Conservation (phyloP, 2,113 vertebrate genomes). For the Carlito syrichta region DNA sequence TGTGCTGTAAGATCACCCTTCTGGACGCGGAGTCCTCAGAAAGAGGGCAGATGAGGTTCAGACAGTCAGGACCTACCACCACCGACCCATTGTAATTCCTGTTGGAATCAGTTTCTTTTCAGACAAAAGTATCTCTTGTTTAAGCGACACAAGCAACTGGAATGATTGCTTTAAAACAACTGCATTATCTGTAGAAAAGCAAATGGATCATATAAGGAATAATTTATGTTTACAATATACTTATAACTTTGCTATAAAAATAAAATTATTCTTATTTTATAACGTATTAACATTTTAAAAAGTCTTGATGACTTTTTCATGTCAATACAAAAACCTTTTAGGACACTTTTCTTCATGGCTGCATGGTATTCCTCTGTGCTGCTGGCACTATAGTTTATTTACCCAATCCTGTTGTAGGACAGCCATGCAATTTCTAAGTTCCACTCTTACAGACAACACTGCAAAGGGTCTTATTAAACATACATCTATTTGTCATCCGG, state of each 20-base stretch:
- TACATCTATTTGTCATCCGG: no score
- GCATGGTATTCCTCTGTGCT: no score
- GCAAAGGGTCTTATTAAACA: no score
- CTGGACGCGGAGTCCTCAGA: background rate
- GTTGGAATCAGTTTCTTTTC: background rate
- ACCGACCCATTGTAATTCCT: background rate
- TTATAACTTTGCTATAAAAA: background rate
- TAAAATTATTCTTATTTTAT: no score
- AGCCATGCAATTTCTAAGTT: no score
- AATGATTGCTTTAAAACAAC: background rate
- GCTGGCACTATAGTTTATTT: no score
- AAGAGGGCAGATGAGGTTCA: background rate
- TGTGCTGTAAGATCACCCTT: background rate
- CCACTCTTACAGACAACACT: no score
- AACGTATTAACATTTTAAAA: background rate
- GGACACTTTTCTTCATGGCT: no score
- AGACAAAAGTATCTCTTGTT: background rate
- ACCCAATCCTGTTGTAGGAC: no score
- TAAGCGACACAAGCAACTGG: background rate
- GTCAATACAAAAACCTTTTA: background rate
- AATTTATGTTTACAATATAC: background rate
- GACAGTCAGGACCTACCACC: background rate
- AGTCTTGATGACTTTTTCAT: background rate
- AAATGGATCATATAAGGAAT: background rate
- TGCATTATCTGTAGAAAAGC: background rate